Percentiles rank a stretch among this genome's conserved stretches.
Evolutionary conservation across 1,140 invertebrate genomes (phyloP).

Genomic region (Rhynchophorus ferrugineus): DNA sequence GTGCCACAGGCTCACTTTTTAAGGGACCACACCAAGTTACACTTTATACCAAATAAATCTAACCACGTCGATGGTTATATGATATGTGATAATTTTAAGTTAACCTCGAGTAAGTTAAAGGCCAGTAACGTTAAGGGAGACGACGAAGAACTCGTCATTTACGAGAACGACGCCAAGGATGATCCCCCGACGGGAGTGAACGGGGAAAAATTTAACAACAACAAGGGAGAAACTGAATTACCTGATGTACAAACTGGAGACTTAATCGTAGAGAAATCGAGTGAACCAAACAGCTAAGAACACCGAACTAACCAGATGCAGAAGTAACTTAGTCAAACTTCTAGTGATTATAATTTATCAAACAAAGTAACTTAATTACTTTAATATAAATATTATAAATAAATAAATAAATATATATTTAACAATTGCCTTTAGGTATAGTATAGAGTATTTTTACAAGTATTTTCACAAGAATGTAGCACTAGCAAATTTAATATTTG

Average conservation of each 20-base stretch:
- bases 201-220: conserved; percentile 34
- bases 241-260: conserved; percentile 52
- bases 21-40: conserved; percentile 71
- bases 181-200: conserved; percentile 25
- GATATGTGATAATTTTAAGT: conserved; percentile 47
- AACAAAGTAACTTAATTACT: conserved; percentile 22
- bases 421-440: conserved; percentile 34
- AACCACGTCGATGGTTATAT: conserved; percentile 54
- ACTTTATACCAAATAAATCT: conserved; percentile 55
- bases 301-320: conserved; percentile 11
- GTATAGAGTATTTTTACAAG: conserved; percentile 40
- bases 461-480: conserved; percentile 36
- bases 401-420: conserved; percentile 25
- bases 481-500: conserved; percentile 24
- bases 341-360: conserved; percentile 36
- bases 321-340: conserved; percentile 37
- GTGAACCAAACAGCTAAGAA: conserved; percentile 20
- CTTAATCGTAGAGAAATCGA: conserved; percentile 25
- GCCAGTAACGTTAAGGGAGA: conserved; percentile 34
- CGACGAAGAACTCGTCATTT: conserved; percentile 35
- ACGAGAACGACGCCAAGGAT: conserved; percentile 39
- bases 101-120: conserved; percentile 39
- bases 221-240: conserved; percentile 45
- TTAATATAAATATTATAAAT: conserved; percentile 12
- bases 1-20: conserved; percentile 69